Evolutionary conservation across 2,888 invertebrate genomes (phyloP).

Genomic region (Galerucella calmariensis): DNA sequence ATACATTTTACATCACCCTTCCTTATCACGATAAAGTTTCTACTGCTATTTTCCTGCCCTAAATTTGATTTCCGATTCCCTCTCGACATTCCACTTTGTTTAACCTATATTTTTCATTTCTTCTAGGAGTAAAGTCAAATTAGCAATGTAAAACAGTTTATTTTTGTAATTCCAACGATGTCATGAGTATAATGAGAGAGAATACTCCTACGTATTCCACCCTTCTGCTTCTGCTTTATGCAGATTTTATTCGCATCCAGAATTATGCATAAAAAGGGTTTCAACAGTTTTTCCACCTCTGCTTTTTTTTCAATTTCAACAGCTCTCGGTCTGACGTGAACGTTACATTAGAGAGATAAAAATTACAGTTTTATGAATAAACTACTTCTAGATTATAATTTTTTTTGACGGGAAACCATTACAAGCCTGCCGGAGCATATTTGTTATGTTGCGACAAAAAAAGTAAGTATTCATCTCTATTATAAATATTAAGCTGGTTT

Average conservation of each 20-base stretch:
- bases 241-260: constrained; percentile 33
- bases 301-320: constrained; percentile 8
- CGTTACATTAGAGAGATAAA: background rate
- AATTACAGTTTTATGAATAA: constrained; percentile 7
- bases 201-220: constrained; percentile 24
- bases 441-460: background rate
- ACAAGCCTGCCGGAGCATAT: background rate
- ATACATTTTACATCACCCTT: background rate
- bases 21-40: background rate
- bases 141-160: constrained; percentile 37
- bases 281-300: constrained; percentile 19
- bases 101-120: constrained; percentile 5
- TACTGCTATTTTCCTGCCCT: background rate
- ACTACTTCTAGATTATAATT: background rate
- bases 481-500: background rate
- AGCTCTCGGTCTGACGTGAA: background rate
- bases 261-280: constrained; percentile 26
- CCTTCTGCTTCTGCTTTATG: constrained; percentile 31
- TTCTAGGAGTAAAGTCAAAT: constrained; percentile 16
- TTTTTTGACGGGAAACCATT: background rate
- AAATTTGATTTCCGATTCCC: background rate
- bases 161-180: constrained; percentile 28
- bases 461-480: background rate
- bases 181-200: constrained; percentile 36
- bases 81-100: background rate